Percentiles rank a stretch among this genome's conserved stretches.
Conservation (phyloP, 2,888 invertebrate species). For the Spodoptera littoralis region DNA sequence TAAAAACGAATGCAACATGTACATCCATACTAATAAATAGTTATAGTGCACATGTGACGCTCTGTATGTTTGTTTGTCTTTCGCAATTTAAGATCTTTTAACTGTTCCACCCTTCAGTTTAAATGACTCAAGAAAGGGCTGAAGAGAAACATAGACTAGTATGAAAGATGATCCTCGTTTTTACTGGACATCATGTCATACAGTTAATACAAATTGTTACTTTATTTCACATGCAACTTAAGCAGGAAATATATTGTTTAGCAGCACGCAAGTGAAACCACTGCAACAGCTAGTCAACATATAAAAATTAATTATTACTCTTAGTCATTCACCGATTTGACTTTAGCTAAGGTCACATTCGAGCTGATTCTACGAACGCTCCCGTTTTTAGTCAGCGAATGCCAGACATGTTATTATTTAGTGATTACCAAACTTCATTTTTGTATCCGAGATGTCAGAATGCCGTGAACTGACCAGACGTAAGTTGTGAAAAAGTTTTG, state of each 20-base stretch:
- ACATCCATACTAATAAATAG: conserved; percentile 15
- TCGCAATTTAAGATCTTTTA: too few species aligned
- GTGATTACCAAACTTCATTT: conserved; percentile 72
- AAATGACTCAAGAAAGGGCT: too few species aligned
- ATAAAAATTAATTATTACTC: conserved; percentile 57
- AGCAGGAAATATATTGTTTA: too few species aligned
- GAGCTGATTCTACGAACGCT: conserved; percentile 74
- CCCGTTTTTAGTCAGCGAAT: conserved; percentile 68
- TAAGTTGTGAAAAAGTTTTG: conserved; percentile 39
- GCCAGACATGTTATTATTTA: conserved; percentile 77
- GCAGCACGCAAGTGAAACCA: too few species aligned
- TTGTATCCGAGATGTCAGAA: conserved; percentile 57
- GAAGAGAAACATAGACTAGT: too few species aligned
- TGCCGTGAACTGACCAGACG: conserved; percentile 34
- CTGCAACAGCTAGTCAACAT: conserved; percentile 5
- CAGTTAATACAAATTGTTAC: too few species aligned
- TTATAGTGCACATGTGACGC: too few species aligned
- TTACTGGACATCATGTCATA: too few species aligned
- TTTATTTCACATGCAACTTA: too few species aligned
- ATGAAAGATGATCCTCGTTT: too few species aligned
- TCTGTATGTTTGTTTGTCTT: too few species aligned
- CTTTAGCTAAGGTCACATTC: conserved; percentile 77
- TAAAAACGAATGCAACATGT: conserved; percentile 48
- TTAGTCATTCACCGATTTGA: conserved; percentile 67
- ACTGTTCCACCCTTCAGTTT: too few species aligned